A percentile compares a stretch with the other conserved stretches of the same genome.
Evolutionary conservation across 2,797 vertebrate species (phyloP).

Genomic region (Cirrhinus mrigala): DNA sequence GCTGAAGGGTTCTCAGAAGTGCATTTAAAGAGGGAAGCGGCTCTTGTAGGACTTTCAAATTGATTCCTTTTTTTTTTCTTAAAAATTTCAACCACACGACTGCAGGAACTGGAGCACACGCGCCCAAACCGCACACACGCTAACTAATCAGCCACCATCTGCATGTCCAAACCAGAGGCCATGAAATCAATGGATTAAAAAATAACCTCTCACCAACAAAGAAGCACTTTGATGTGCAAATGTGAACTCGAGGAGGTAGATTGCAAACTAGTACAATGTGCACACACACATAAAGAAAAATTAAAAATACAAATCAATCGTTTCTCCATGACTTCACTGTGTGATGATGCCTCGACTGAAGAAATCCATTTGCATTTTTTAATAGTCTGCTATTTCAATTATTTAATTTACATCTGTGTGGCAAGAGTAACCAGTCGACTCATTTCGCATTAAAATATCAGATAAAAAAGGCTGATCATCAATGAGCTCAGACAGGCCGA

Average conservation of each 20-base stretch:
- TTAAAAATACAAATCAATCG: slow-evolving; percentile 70
- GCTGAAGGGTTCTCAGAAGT: slow-evolving; percentile 55
- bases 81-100: slow-evolving; percentile 56
- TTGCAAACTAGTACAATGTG: slow-evolving; percentile 54
- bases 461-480: slow-evolving; percentile 96
- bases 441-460: slow-evolving; percentile 88
- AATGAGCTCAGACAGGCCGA: slow-evolving; percentile 89
- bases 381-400: slow-evolving; percentile 76
- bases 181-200: slow-evolving; percentile 73
- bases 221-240: slow-evolving; percentile 73
- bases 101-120: slow-evolving; percentile 17
- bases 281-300: slow-evolving; percentile 32
- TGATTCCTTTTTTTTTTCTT: slow-evolving; percentile 51
- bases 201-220: slow-evolving; percentile 69
- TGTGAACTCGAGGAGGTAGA: slow-evolving; percentile 65
- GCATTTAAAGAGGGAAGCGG: slow-evolving; percentile 55
- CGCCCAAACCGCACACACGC: slow-evolving; percentile 40
- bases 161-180: slow-evolving; percentile 61
- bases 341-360: slow-evolving; percentile 65
- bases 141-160: slow-evolving; percentile 58
- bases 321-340: slow-evolving; percentile 73
- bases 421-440: slow-evolving; percentile 84
- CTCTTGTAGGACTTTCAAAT: slow-evolving; percentile 62
- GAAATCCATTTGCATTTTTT: slow-evolving; percentile 75
- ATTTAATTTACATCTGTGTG: slow-evolving; percentile 89